Base-by-base conservation (phyloP, 2,797 vertebrate species). In the Hypotaenidia philippensis region DNA sequence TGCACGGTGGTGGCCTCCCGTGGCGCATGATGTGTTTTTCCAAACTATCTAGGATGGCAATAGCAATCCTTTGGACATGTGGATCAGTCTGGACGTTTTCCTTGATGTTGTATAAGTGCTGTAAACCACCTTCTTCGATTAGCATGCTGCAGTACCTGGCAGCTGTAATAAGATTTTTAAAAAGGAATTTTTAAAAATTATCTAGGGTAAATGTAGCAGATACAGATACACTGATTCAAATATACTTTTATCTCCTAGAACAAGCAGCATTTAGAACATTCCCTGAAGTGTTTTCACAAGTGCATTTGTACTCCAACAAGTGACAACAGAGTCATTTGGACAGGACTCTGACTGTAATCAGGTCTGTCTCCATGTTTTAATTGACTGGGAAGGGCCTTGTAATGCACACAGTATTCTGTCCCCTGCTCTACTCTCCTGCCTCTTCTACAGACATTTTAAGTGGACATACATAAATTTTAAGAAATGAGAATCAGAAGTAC, bases 111-210 rank as follows among this genome's bases (percentile, higher is more conserved):
- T 99, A 98, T 68, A 99, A 98, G 91, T 99, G 99, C 94, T 98
- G 98, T 87, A 99, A 97, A 49, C 99, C 99, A 22, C 99, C 99
- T 97, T 99, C 99, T 97, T 99, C 99, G 96, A 99, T 98, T 97
- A 99, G 94, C 99, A 99, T 99, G 97, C 98, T 99, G 98, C 99
- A 99, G 95, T 99, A 99, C 21, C 99, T 99, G 69, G 98, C 91
- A 10, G 99, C 99, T 99, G 98, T 75, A 96, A 93, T 6, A 60
- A 89, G 52, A 93, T 90, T 31, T 10, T 2, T n/a, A 41, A 94
- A 64, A 60, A 5, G 38, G 9, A 74, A 60, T 82, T n/a, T 71
- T 74, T 87, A 52, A 52, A 83, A 2, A 41, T 41, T 59, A 65
- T 57, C 38, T 74, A 53, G 55, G 23, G 12, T 45, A 70, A 81